Percentiles rank a stretch among this genome's conserved stretches.
Evolutionary conservation across 2,113 vertebrate genomes (phyloP).

Genomic region (Epinephelus moara): DNA sequence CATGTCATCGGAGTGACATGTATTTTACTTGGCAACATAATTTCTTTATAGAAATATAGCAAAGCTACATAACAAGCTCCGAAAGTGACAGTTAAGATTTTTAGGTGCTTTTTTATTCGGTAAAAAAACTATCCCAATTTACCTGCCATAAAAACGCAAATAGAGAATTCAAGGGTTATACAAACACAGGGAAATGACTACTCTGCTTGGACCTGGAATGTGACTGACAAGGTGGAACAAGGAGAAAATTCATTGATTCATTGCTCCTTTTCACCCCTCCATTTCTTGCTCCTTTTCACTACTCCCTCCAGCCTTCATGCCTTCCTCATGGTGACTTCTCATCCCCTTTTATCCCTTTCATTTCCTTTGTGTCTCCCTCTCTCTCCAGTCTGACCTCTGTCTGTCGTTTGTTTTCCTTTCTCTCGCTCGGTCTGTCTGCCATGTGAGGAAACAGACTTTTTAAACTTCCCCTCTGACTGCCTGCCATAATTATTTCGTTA

Average conservation of each 20-base stretch:
- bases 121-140: too few species aligned
- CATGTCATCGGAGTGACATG: too few species aligned
- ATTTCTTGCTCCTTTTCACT: background rate
- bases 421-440: background rate
- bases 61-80: too few species aligned
- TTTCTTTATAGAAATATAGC: too few species aligned
- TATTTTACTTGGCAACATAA: too few species aligned
- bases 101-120: too few species aligned
- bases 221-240: background rate
- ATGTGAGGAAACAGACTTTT: constrained; percentile 46
- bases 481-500: constrained; percentile 9
- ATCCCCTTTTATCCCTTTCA: constrained; percentile 61
- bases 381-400: constrained; percentile 28
- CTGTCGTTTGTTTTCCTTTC: constrained; percentile 4
- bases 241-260: too few species aligned
- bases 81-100: too few species aligned
- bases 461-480: constrained; percentile 8
- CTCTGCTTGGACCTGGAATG: background rate
- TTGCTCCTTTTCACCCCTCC: too few species aligned
- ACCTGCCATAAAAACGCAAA: background rate
- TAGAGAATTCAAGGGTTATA: background rate
- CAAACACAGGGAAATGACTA: constrained; percentile 5
- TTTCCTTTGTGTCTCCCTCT: constrained; percentile 58
- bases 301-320: constrained; percentile 11
- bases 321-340: constrained; percentile 20